phyloP scores from a whole-genome alignment of 2,113 vertebrate species.

The Pluvialis apricaria region DNA sequence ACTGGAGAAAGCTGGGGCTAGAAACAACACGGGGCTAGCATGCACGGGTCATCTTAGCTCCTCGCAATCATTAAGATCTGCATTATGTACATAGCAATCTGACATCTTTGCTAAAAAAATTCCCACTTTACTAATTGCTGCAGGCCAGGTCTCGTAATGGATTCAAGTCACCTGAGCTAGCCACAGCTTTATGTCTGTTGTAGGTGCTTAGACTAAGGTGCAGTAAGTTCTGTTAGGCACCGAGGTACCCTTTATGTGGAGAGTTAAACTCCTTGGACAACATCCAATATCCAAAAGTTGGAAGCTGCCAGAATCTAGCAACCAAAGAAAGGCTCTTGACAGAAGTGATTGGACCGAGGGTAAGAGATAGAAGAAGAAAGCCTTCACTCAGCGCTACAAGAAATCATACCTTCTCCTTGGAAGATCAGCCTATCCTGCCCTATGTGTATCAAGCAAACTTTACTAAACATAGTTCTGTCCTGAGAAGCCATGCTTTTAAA shows the following conservation, averaged over 20 bases:
- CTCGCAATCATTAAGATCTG: not conserved
- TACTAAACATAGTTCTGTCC: not conserved
- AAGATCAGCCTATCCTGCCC: not conserved
- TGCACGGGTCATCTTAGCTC: accelerated
- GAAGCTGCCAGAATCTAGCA: not conserved
- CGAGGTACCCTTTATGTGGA: not conserved
- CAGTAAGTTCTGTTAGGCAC: not conserved
- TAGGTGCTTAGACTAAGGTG: not conserved
- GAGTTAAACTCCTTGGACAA: not conserved
- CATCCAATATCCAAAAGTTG: not conserved
- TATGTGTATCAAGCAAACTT: not conserved
- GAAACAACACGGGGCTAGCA: not conserved
- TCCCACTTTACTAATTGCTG: not conserved
- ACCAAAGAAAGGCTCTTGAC: not conserved
- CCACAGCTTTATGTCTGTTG: not conserved
- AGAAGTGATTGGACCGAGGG: not conserved
- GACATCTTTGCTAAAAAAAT: not conserved
- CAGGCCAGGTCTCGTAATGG: not conserved
- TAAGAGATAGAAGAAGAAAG: not conserved
- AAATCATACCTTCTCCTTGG: not conserved
- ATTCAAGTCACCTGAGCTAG: not conserved
- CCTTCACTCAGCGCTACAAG: not conserved
- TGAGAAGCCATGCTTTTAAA: not conserved
- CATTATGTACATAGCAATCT: not conserved
- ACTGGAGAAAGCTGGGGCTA: not conserved